A percentile compares a stretch with the other conserved stretches of the same genome.
Conservation (phyloP, 37 sponge, comb jelly and placozoan genomes). For the Eunapius fragilis region DNA sequence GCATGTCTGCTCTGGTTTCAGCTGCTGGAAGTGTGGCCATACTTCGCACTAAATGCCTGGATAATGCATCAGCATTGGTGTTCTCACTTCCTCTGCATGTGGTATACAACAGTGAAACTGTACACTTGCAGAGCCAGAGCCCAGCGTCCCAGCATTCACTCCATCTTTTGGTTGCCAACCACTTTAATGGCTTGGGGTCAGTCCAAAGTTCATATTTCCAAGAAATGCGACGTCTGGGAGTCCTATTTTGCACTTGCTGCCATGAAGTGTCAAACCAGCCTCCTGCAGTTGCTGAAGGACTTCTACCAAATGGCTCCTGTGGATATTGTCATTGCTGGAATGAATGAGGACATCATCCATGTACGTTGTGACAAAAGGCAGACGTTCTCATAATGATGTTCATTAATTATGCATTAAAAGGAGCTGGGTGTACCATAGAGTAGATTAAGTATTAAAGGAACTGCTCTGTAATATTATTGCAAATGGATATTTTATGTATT, state of each 20-base stretch:
- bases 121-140: slow-evolving; percentile 52
- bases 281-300: slow-evolving; percentile 52
- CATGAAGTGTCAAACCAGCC: slow-evolving; percentile 59
- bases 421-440: slow-evolving; percentile 55
- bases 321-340: slow-evolving; percentile 8
- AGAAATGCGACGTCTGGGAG: slow-evolving; percentile 36
- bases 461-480: too few species aligned
- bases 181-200: slow-evolving; percentile 60
- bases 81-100: slow-evolving; percentile 45
- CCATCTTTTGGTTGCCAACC: slow-evolving; percentile 64
- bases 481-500: too few species aligned
- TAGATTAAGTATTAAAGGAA: too few species aligned
- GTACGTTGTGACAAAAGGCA: slow-evolving; percentile 28
- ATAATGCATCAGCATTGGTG: slow-evolving; percentile 68
- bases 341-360: slow-evolving; percentile 55
- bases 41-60: background rate
- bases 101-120: slow-evolving; percentile 36
- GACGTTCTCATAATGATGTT: slow-evolving; percentile 17
- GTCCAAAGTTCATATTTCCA: slow-evolving; percentile 40
- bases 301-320: slow-evolving; percentile 44
- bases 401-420: slow-evolving; percentile 65
- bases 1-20: background rate
- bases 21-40: background rate
- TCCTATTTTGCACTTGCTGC: slow-evolving; percentile 57
- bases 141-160: slow-evolving; percentile 56